Evolutionary conservation across 2,888 invertebrate genomes (phyloP).

Genomic region (Coleophora flavipennella): DNA sequence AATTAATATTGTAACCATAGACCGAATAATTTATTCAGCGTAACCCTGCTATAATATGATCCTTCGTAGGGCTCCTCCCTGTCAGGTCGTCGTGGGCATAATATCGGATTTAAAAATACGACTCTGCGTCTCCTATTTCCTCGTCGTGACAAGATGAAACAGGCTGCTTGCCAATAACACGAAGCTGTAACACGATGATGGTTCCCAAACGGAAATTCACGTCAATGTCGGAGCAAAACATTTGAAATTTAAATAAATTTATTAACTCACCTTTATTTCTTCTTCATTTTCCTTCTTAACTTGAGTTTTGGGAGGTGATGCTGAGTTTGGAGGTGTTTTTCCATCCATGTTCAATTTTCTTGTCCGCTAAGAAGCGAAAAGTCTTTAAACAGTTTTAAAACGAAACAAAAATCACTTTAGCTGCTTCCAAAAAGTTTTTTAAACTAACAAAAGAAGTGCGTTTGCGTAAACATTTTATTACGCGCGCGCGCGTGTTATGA

Average conservation of each 20-base stretch:
- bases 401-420: slow-evolving; percentile 16
- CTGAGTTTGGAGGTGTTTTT: slow-evolving; percentile 52
- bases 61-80: slow-evolving; percentile 46
- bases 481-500: slow-evolving; percentile 11
- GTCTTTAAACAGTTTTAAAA: no score
- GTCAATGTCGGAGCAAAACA: slow-evolving; percentile 38
- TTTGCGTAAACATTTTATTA: slow-evolving; percentile 54
- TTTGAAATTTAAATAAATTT: slow-evolving; percentile 11
- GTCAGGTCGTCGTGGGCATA: slow-evolving; percentile 32
- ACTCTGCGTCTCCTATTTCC: slow-evolving; percentile 53
- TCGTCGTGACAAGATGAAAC: slow-evolving; percentile 42
- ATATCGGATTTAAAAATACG: slow-evolving; percentile 70
- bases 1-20: slow-evolving; percentile 68
- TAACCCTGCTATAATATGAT: slow-evolving; percentile 41
- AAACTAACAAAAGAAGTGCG: slow-evolving; percentile 27
- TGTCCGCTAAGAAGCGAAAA: no score
- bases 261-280: slow-evolving; percentile 79
- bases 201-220: slow-evolving; percentile 50
- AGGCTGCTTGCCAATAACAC: slow-evolving; percentile 60
- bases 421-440: slow-evolving; percentile 33
- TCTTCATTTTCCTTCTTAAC: slow-evolving; percentile 82
- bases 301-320: slow-evolving; percentile 50
- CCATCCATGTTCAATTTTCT: slow-evolving; percentile 53
- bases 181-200: slow-evolving; percentile 51
- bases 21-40: slow-evolving; percentile 61